Percentiles rank a stretch among this genome's conserved stretches.
phyloP scores from a whole-genome alignment of 2,113 vertebrate genomes.

The Prietella phreatophila region DNA sequence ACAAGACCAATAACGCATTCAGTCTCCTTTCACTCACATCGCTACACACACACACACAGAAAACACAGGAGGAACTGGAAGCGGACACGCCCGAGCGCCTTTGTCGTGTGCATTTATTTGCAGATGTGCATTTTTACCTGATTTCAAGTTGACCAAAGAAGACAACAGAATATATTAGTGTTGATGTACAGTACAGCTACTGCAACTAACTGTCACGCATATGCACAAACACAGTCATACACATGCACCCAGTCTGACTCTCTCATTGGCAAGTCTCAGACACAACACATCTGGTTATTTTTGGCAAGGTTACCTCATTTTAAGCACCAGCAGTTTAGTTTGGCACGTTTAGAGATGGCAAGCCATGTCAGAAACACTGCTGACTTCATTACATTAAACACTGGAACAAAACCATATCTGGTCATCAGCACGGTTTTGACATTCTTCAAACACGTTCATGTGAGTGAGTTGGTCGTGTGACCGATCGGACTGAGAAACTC shows the following conservation, averaged over 20 bases:
- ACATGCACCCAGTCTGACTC: conserved; percentile 22
- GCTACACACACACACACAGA: conserved; percentile 30
- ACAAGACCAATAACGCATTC: conserved; percentile 16
- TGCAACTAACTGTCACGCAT: conserved; percentile 16
- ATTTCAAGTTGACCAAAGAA: conserved; percentile 35
- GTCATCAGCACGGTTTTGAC: neutral
- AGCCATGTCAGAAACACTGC: conserved; percentile 20
- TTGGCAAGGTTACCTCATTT: conserved; percentile 16
- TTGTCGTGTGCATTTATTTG: conserved; percentile 48
- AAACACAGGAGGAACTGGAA: neutral
- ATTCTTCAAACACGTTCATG: neutral
- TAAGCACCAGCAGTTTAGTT: conserved; percentile 10
- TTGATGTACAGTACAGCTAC: conserved; percentile 30
- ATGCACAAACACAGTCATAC: conserved; percentile 21
- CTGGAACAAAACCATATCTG: neutral
- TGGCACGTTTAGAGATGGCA: conserved; percentile 2
- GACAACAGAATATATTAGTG: conserved; percentile 37
- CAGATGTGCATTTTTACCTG: conserved; percentile 28
- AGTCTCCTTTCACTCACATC: conserved; percentile 1
- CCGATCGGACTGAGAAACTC: neutral
- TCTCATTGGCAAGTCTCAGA: conserved; percentile 7
- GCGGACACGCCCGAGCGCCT: neutral
- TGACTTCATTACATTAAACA: conserved; percentile 7
- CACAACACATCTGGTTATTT: neutral
- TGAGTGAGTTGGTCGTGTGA: neutral